These are phyloP conservation scores for Bradypodion pumilum DNA, from an alignment of 2,797 vertebrate genomes.

Conservation along the genomic window DNA sequence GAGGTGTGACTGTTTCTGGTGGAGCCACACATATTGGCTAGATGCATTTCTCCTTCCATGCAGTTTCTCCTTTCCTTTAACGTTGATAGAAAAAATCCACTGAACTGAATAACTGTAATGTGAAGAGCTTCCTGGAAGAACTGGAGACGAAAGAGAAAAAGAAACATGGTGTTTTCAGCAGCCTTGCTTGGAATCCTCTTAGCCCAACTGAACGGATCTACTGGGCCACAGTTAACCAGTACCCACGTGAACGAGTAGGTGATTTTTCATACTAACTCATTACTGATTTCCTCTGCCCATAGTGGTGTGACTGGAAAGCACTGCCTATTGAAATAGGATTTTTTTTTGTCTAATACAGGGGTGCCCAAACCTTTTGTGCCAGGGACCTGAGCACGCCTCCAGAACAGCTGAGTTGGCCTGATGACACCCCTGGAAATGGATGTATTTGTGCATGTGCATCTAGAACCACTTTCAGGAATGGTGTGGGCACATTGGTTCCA, in stretches of 20 bases:
- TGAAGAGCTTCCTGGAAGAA: conserved; percentile 67
- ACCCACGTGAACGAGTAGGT: conserved; percentile 66
- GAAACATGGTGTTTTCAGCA: conserved; percentile 76
- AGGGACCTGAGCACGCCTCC: no score
- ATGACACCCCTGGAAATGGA: no score
- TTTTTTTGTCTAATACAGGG: no score
- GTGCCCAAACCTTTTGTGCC: not conserved
- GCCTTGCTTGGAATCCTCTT: conserved; percentile 48
- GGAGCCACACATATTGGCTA: not conserved
- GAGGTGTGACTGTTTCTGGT: not conserved
- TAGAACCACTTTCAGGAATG: no score
- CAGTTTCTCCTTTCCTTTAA: not conserved
- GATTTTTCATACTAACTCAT: not conserved
- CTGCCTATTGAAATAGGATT: not conserved
- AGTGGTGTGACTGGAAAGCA: no score
- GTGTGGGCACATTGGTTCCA: no score
- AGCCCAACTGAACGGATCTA: conserved; percentile 71
- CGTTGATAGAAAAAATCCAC: conserved; percentile 55
- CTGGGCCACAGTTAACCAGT: conserved; percentile 69
- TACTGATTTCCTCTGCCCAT: not conserved
- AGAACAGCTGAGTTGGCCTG: no score
- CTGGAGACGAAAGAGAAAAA: conserved; percentile 62
- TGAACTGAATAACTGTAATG: conserved; percentile 47
- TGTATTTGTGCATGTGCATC: no score
- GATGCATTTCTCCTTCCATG: not conserved